Evolutionary conservation across 2,888 invertebrate species (phyloP), one percentile per base, ranked within the genome.

Genomic region (Apeira syringaria): DNA sequence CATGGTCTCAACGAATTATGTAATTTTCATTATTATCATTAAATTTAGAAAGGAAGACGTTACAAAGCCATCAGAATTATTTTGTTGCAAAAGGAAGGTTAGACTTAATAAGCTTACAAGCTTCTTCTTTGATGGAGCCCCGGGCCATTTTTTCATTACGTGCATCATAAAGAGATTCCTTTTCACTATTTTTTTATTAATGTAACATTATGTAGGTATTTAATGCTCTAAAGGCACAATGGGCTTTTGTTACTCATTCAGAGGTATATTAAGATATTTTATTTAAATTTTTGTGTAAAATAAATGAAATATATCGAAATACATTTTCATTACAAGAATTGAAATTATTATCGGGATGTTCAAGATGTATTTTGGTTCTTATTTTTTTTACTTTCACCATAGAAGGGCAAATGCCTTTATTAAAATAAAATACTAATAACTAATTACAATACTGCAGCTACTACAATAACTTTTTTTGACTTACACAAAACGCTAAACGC

Each of bases 51-150:
- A 39, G 44, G 41, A 54, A 49, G 50, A 57, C 59, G 55, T 53
- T 53, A 65, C 59, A 63, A 64, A 59, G 59, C 53, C 53, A 59
- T 65, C 42, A 48, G 56, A 58, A 59, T 56, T 56, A 58, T 61
- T 64, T 68, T 64, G 57, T 60, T 64, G 59, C 57, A 68, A 66
- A 68, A 61, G 56, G 58, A 64, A 68, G 64, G 61, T 63, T 61
- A 59, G 47, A 74, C 68, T 78, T 81, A 83, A 82, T 82, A 81
- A 79, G 79, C 80, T 80, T 77, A 80, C 12, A 68, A 71, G 61
- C 69, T 71, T 65, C 69, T 67, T 56, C 60, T 64, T 68, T 75
- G 60, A 69, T 67, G 72, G 66, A 73, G 75, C 74, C 73, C 74
- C 74, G 69, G 58, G 53, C 68, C 66, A 72, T 78, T 78, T 76